Base-by-base conservation (phyloP, 1,140 invertebrate species). In the Temnothorax curvispinosus region DNA sequence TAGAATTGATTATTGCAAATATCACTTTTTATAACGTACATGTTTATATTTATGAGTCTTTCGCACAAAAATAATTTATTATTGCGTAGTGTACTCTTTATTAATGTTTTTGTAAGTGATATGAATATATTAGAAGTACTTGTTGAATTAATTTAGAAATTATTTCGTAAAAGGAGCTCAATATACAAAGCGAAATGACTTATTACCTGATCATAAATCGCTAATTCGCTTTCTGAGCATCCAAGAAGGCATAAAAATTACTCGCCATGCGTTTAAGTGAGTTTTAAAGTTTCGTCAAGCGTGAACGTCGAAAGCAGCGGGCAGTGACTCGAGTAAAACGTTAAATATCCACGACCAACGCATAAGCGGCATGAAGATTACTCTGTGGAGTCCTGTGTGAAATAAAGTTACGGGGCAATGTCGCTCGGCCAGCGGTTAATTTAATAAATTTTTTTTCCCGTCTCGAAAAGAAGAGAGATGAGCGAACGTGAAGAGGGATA, bases 231-330 rank as follows among this genome's bases (percentile, higher is more conserved):
- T 35, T 71, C 64, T 35, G 72, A 85, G 41, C 81, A 47, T 50
- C 47, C 71, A 72, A 82, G 76, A 88, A 89, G 90, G 88, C 87
- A 84, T 88, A 91, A 91, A 92, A 93, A 92, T 91, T 92, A 91
- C 86, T 89, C 89, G 77, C 75, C 65, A 69, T 65, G 81, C 85
- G 78, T 89, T 91, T 87, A 87, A 92, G 85, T 54, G 86, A 90
- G 87, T 89, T 89, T 88, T 87, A 50, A 89, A 91, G 86, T 92
- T 89, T 87, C 84, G 52, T 92, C 86, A 77, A 88, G 87, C 90
- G 82, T 81, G 85, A 92, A 86, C 54, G 72, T 82, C 76, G 82
- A 87, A 81, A 86, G 81, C 88, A 54, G 38, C 21, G 86, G n/a
- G 5, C 56, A 60, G 38, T 56, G 71, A 54, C n/a, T 47, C 18